Evolutionary conservation across 2,113 vertebrate species (phyloP).

Genomic region (Emydura subglobosa): DNA sequence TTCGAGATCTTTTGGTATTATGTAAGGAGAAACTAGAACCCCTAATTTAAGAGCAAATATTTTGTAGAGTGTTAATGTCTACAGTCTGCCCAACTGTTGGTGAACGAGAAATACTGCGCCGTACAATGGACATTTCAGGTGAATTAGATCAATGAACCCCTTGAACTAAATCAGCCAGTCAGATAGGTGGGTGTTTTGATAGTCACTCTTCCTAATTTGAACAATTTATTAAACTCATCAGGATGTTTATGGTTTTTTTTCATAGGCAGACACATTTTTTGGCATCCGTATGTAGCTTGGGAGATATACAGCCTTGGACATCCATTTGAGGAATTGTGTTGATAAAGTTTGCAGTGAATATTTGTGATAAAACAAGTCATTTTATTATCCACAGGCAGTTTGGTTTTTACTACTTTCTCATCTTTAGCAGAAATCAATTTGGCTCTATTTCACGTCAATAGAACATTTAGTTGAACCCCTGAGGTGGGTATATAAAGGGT

Average conservation of each 20-base stretch:
- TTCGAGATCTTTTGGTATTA: neutral
- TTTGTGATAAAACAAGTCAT: conserved; percentile 27
- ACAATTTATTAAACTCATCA: neutral
- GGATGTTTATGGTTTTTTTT: neutral
- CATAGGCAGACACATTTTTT: neutral
- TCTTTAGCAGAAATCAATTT: conserved; percentile 41
- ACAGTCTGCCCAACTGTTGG: neutral
- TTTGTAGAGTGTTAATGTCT: neutral
- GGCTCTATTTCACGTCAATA: conserved; percentile 20
- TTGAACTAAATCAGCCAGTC: neutral
- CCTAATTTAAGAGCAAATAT: neutral
- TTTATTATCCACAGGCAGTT: conserved; percentile 7
- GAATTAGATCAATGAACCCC: neutral
- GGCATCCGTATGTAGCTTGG: neutral
- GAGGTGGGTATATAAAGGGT: conserved; percentile 28
- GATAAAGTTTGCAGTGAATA: neutral
- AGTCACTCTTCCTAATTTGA: neutral
- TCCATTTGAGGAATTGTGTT: conserved; percentile 6
- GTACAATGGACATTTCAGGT: neutral
- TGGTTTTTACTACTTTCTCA: conserved; percentile 32
- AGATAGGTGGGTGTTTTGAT: neutral
- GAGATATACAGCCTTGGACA: neutral
- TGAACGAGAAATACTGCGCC: neutral
- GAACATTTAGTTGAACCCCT: conserved; percentile 33
- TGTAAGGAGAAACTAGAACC: neutral